These are phyloP conservation scores for Chiropotes sagulatus DNA, from an alignment of 2,797 vertebrate species.

Conservation along the genomic window DNA sequence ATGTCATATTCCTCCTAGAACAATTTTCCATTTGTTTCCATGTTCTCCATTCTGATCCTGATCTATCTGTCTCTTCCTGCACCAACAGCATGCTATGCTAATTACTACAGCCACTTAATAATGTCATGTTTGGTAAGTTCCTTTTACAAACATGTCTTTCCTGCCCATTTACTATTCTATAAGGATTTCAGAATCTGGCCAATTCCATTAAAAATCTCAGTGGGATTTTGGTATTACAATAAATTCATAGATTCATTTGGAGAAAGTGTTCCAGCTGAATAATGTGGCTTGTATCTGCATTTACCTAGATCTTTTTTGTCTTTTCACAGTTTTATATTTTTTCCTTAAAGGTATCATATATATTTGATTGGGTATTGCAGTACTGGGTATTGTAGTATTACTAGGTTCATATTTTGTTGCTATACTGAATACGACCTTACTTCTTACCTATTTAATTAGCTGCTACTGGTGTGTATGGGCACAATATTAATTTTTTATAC, in stretches of 20 bases:
- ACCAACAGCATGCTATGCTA: conserved; percentile 3
- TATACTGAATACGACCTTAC: neutral
- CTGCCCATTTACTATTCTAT: conserved; percentile 19
- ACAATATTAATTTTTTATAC: neutral
- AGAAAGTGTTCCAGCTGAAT: neutral
- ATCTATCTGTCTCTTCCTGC: conserved; percentile 13
- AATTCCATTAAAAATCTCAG: conserved; percentile 30
- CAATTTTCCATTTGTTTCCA: neutral
- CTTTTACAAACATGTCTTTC: conserved; percentile 21
- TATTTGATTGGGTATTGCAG: neutral
- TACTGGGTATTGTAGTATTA: neutral
- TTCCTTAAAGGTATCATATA: neutral
- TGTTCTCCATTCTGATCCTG: neutral
- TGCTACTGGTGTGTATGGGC: neutral
- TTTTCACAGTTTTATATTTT: neutral
- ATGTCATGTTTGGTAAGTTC: conserved; percentile 9
- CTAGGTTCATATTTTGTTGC: neutral
- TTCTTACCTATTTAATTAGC: neutral
- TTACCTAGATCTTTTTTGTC: conserved; percentile 10
- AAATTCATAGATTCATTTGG: conserved; percentile 16
- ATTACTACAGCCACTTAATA: neutral
- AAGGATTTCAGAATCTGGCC: conserved; percentile 31
- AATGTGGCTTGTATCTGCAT: neutral
- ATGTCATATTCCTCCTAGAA: neutral
- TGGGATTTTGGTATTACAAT: neutral